A percentile compares a stretch with the other conserved stretches of the same genome.
These are phyloP conservation scores for Eretmochelys imbricata DNA, from an alignment of 2,113 vertebrate genomes.

Conservation along the genomic window DNA sequence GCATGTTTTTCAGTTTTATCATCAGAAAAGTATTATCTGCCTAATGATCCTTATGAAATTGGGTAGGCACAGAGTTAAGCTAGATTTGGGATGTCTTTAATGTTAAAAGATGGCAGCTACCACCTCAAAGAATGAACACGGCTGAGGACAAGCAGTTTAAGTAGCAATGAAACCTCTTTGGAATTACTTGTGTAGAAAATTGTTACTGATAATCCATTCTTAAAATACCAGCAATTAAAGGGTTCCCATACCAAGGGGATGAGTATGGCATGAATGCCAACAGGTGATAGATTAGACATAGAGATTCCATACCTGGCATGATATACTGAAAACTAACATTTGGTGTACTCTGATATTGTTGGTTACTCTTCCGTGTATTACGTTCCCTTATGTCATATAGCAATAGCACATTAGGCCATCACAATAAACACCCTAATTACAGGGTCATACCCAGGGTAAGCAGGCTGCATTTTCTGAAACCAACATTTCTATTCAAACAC, in stretches of 20 bases:
- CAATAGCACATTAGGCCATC: fast-evolving
- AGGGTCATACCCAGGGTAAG: neutral
- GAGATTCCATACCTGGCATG: neutral
- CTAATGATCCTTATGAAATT: neutral
- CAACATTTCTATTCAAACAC: neutral
- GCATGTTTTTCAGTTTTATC: neutral
- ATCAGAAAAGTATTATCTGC: conserved; percentile 6
- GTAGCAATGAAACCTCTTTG: neutral
- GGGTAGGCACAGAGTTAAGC: neutral
- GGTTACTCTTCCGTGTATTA: neutral
- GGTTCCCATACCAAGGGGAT: neutral
- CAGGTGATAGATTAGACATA: fast-evolving
- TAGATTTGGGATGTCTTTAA: neutral
- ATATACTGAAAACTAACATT: neutral
- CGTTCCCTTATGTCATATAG: neutral
- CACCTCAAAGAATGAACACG: neutral
- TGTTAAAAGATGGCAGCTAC: neutral
- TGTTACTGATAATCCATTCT: neutral
- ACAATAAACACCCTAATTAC: neutral
- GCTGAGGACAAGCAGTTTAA: neutral
- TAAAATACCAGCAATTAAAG: neutral
- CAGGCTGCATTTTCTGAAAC: neutral
- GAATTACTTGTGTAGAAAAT: neutral
- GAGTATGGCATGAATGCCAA: neutral
- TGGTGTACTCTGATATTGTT: neutral